A percentile compares a stretch with the other conserved stretches of the same genome.
phyloP scores from a whole-genome alignment of 2,113 vertebrate species.

The Orientallactaga bullata region DNA sequence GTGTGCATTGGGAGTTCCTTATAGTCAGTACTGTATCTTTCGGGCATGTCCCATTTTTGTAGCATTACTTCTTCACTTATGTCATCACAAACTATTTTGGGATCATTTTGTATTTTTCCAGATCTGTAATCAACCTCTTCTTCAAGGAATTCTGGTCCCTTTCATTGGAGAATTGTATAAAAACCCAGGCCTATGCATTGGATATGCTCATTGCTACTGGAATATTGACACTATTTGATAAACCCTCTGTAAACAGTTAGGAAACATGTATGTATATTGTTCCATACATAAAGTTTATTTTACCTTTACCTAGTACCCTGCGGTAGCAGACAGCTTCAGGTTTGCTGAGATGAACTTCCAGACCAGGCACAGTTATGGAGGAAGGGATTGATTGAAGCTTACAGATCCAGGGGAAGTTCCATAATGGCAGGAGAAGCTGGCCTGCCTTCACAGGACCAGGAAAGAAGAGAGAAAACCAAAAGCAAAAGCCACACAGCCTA shows the following conservation, averaged over 20 bases:
- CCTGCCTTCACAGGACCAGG: no score
- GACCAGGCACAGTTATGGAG: no score
- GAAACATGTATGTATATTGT: neutral
- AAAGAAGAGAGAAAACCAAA: no score
- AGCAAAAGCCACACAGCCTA: no score
- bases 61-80: neutral
- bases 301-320: neutral
- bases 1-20: neutral
- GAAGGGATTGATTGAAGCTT: no score
- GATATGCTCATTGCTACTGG: neutral
- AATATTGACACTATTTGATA: no score
- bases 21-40: neutral
- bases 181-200: neutral
- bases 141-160: neutral
- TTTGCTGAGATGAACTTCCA: no score
- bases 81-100: neutral
- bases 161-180: neutral
- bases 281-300: neutral
- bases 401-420: no score
- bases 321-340: no score
- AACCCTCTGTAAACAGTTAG: neutral
- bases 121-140: neutral
- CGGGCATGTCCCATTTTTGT: neutral
- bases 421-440: no score
- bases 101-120: neutral